Conservation (phyloP, 1,140 invertebrate species). For the Spodoptera frugiperda region DNA sequence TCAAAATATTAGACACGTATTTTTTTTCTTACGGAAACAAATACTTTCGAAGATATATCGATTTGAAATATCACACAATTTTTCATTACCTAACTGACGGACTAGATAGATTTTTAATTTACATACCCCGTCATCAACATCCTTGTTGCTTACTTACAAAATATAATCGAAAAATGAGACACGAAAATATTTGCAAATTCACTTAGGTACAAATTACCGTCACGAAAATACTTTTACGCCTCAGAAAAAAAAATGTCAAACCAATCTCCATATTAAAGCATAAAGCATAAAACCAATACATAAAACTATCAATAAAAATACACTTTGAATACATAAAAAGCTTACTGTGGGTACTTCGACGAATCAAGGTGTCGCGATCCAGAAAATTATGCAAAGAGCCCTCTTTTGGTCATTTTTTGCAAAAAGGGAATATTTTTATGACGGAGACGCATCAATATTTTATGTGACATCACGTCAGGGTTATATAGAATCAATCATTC, state of each 20-base stretch:
- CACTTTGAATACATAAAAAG: slow-evolving; percentile 25
- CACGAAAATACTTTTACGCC: not conserved
- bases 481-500: slow-evolving; percentile 73
- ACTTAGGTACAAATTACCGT: not conserved
- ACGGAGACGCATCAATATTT: slow-evolving; percentile 66
- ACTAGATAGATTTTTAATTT: no score
- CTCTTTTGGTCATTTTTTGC: slow-evolving; percentile 60
- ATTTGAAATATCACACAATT: no score
- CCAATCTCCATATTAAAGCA: slow-evolving; percentile 14
- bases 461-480: slow-evolving; percentile 61
- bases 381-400: slow-evolving; percentile 68
- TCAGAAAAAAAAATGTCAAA: not conserved
- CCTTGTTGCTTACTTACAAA: no score
- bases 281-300: not conserved
- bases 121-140: no score
- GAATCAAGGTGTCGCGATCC: slow-evolving; percentile 61
- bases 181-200: not conserved
- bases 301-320: slow-evolving; percentile 43
- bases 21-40: no score
- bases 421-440: slow-evolving; percentile 59
- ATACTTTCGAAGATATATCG: no score
- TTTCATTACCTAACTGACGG: no score
- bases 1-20: no score
- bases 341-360: slow-evolving; percentile 38
- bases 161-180: not conserved